phyloP scores from a whole-genome alignment of 2,113 vertebrate species.

The Prochilodus magdalenae region DNA sequence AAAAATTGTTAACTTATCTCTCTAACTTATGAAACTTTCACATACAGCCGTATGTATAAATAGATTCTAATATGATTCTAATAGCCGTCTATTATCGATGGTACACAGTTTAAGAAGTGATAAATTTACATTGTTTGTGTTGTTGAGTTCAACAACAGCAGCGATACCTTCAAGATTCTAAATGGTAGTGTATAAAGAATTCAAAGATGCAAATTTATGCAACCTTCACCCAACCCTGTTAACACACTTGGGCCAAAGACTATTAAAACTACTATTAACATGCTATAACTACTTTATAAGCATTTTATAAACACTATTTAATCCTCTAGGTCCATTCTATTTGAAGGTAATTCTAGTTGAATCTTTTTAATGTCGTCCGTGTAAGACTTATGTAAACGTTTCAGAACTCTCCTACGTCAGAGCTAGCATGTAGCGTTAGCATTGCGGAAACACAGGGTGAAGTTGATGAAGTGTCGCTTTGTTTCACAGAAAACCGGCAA shows the following conservation, averaged over 20 bases:
- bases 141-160: no score
- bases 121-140: no score
- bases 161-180: no score
- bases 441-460: not conserved
- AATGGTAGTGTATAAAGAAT: not conserved
- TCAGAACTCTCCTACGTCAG: not conserved
- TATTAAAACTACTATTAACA: no score
- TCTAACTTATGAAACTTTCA: no score
- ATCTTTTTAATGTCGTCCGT: not conserved
- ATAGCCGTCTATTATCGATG: no score
- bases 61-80: no score
- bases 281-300: no score
- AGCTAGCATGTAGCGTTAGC: constrained; percentile 2
- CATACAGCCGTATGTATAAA: no score
- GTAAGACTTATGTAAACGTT: not conserved
- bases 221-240: not conserved
- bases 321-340: not conserved
- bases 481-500: not conserved
- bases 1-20: no score
- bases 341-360: not conserved
- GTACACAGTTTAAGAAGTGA: no score
- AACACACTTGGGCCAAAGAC: no score
- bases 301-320: not conserved
- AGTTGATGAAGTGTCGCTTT: constrained; percentile 1
- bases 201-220: not conserved